Conservation (phyloP, 2,888 invertebrate genomes). For the Tipula vernalis region DNA sequence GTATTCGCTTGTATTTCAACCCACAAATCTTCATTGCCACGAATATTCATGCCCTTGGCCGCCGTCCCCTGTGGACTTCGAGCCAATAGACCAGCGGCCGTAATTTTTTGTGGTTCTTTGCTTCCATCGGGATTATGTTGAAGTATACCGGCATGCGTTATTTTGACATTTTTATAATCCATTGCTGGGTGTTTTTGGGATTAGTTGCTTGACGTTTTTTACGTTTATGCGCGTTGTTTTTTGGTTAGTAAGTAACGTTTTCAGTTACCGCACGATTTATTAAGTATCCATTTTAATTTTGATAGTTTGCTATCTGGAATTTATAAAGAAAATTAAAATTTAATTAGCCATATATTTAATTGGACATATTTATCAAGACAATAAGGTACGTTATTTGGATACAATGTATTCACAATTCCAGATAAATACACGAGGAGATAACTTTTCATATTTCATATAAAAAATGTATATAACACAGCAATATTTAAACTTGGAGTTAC, state of each 20-base stretch:
- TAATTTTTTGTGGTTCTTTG: constrained; percentile 45
- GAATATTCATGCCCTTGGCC: constrained; percentile 89
- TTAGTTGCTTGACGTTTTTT: not conserved
- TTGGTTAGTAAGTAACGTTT: not conserved
- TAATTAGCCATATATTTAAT: not conserved
- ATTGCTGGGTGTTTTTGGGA: constrained; percentile 8
- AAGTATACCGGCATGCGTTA: constrained; percentile 44
- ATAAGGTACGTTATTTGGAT: not conserved
- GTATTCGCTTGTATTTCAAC: constrained; percentile 93
- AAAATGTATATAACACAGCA: not conserved
- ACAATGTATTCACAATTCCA: not conserved
- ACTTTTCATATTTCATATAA: not conserved
- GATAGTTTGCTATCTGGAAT: not conserved
- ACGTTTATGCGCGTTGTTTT: not conserved
- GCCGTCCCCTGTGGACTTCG: constrained; percentile 89
- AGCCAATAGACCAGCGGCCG: constrained; percentile 72
- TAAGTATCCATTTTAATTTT: not conserved
- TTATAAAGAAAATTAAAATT: not conserved
- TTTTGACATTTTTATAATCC: constrained; percentile 37
- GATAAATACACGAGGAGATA: not conserved
- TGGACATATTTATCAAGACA: not conserved
- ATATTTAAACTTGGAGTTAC: not conserved
- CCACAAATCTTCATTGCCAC: constrained; percentile 91
- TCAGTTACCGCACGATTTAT: not conserved
- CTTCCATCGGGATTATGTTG: constrained; percentile 47